phyloP scores from a whole-genome alignment of 1,140 invertebrate genomes.

The Pogonognathellus flavescens region DNA sequence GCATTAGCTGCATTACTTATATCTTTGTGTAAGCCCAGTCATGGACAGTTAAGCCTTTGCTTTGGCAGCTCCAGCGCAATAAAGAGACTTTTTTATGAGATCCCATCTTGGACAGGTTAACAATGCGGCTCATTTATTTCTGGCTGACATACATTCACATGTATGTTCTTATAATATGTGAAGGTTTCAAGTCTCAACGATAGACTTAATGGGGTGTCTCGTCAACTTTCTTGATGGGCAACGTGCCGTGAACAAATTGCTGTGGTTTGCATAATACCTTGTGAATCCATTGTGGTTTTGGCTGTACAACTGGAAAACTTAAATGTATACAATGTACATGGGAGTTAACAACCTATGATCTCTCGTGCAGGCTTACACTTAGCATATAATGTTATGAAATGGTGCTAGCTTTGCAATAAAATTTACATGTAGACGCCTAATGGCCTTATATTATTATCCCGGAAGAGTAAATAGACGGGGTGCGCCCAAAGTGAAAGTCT shows the following conservation, averaged over 20 bases:
- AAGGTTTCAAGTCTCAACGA: neutral
- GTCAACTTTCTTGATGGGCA: slow-evolving; percentile 33
- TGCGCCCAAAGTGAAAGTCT: no score
- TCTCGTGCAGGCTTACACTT: neutral
- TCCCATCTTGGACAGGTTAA: neutral
- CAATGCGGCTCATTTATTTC: neutral
- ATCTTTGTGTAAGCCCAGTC: neutral
- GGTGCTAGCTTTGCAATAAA: neutral
- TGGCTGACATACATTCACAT: neutral
- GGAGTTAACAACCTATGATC: slow-evolving; percentile 28
- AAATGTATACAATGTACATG: slow-evolving; percentile 19
- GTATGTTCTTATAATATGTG: neutral
- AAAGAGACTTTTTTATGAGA: neutral
- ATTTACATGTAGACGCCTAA: neutral
- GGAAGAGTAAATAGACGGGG: neutral
- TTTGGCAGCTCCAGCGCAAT: neutral
- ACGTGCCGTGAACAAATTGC: slow-evolving; percentile 32
- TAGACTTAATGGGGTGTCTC: slow-evolving; percentile 26
- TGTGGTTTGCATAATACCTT: neutral
- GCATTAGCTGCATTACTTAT: neutral
- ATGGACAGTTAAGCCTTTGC: neutral
- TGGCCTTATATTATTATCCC: neutral
- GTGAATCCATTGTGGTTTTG: slow-evolving; percentile 8
- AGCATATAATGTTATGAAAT: neutral
- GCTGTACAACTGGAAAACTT: neutral